A percentile compares a stretch with the other conserved stretches of the same genome.
Evolutionary conservation across 2,888 invertebrate genomes (phyloP).

Genomic region (Calameuta idolon): DNA sequence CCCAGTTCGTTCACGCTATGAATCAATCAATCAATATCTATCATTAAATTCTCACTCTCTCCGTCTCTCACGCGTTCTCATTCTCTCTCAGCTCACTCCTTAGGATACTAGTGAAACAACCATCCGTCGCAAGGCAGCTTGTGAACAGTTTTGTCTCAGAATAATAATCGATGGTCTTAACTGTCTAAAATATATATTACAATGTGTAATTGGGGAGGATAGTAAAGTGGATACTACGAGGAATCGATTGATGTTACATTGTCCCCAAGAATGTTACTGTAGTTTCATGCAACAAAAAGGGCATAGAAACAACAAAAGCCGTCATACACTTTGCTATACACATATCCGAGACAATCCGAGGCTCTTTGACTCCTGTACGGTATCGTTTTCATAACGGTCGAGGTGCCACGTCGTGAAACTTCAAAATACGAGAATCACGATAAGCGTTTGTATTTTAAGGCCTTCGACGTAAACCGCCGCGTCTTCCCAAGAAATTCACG

Average conservation of each 20-base stretch:
- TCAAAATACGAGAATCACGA: no score
- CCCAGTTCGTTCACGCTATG: no score
- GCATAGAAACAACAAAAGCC: neutral
- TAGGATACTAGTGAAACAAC: neutral
- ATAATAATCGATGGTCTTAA: slow-evolving; percentile 35
- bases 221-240: slow-evolving; percentile 6
- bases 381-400: no score
- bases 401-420: no score
- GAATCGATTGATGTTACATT: slow-evolving; percentile 5
- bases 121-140: slow-evolving; percentile 46
- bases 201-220: slow-evolving; percentile 24
- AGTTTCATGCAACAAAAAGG: neutral
- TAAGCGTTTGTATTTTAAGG: no score
- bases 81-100: neutral
- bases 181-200: slow-evolving; percentile 41
- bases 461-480: no score
- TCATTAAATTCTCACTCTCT: neutral
- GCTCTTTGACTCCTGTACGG: no score
- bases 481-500: neutral
- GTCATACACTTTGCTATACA: slow-evolving; percentile 15
- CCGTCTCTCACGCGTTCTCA: neutral
- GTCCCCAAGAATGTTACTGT: neutral
- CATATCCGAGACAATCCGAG: slow-evolving; percentile 7
- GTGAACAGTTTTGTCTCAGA: slow-evolving; percentile 43
- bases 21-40: no score